phyloP scores from a whole-genome alignment of 1,140 invertebrate genomes.

The Drosophila grimshawi region DNA sequence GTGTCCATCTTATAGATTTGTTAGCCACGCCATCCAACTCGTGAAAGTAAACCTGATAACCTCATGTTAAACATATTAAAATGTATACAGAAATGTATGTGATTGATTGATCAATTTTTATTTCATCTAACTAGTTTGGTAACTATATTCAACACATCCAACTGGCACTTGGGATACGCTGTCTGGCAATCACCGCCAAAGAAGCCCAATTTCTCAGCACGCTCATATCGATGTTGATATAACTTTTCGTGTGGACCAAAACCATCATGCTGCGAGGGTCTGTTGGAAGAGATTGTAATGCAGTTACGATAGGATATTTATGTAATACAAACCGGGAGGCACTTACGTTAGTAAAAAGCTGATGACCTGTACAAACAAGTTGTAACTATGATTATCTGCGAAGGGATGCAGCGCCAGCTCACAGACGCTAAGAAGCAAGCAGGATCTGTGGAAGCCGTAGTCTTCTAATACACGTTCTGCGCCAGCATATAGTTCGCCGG shows the following conservation, averaged over 20 bases:
- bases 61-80: background rate
- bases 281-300: constrained; percentile 24
- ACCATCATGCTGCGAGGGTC: constrained; percentile 77
- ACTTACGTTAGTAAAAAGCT: constrained; percentile 80
- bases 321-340: no score
- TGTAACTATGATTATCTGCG: constrained; percentile 54
- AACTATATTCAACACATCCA: constrained; percentile 60
- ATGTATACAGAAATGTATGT: no score
- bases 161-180: constrained; percentile 66
- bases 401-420: constrained; percentile 79
- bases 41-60: background rate
- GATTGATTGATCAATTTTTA: constrained; percentile 25
- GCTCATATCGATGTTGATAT: constrained; percentile 70
- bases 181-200: constrained; percentile 64
- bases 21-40: no score
- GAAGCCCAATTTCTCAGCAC: constrained; percentile 71
- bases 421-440: constrained; percentile 74
- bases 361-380: constrained; percentile 61
- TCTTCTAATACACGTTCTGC: constrained; percentile 58
- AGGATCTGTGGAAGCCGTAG: constrained; percentile 72
- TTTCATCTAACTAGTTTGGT: constrained; percentile 72
- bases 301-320: background rate
- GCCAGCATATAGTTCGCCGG: constrained; percentile 70
- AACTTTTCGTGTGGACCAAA: constrained; percentile 59
- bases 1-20: no score